Evolutionary conservation across 2,888 invertebrate species (phyloP), one percentile per base, ranked within the genome.

Genomic region (Ochlodes sylvanus): DNA sequence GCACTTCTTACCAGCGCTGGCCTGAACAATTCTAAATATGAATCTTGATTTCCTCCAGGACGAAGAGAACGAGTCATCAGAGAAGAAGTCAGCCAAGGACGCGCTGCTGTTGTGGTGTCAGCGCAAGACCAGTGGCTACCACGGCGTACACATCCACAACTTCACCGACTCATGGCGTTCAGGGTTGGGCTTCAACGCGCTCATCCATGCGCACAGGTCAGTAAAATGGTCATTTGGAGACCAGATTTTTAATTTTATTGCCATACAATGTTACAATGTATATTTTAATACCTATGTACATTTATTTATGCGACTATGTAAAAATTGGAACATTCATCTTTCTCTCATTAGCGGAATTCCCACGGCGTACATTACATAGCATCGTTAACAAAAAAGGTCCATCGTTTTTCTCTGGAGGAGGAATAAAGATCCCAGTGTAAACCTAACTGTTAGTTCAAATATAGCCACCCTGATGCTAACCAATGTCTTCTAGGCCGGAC

Each of bases 11-110:
- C n/a, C n/a, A n/a, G n/a, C n/a, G n/a, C n/a, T n/a, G n/a, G n/a
- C n/a, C n/a, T n/a, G n/a, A n/a, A n/a, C n/a, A n/a, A n/a, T n/a
- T n/a, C n/a, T n/a, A n/a, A 27, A 27, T 27, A 27, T 27, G 27
- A 27, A 4, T 27, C 27, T 27, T 47, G 3, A 15, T 7, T 1
- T 50, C 1, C 10, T 17, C 50, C 77, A 97, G 97, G 98, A 98
- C 84, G 98, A 98, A 93, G 98, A 98, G 83, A 98, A 98, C 84
- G 98, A 98, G 86, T 98, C 98, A 74, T 98, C 98, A 34, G 99
- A 99, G 92, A 99, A 99, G 94, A 98, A 98, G 90, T 99, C 99
- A 1, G 99, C 99, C 75, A 99, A 99, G 94, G 99, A 99, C 92
- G 99, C 99, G 6, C 93, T 99, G 72, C 94, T 99, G 61, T 94